Conservation (phyloP, 1,140 invertebrate genomes). For the Ridgeia piscesae region DNA sequence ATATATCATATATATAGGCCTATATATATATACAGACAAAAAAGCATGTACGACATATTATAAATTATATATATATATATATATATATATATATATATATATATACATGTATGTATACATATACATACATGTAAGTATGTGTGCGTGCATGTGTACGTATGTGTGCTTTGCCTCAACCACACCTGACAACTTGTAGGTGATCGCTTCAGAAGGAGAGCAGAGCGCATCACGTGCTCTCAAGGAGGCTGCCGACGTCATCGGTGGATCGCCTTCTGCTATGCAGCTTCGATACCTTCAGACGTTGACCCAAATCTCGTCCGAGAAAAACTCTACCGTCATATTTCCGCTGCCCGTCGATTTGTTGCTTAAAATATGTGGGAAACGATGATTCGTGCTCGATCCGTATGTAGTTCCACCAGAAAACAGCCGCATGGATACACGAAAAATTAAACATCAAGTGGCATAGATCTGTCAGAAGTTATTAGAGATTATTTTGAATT, state of each 20-base stretch:
- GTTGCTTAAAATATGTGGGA: slow-evolving; percentile 62
- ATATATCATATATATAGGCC: too few relatives aligned
- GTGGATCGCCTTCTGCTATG: slow-evolving; percentile 78
- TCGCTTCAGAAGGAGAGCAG: slow-evolving; percentile 57
- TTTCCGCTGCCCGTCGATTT: slow-evolving; percentile 94
- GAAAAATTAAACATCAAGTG: not conserved
- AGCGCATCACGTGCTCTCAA: slow-evolving; percentile 80
- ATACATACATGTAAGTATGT: too few relatives aligned
- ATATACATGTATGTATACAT: too few relatives aligned
- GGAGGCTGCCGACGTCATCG: slow-evolving; percentile 90
- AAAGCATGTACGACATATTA: too few relatives aligned
- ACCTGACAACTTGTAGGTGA: slow-evolving; percentile 40
- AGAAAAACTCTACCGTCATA: slow-evolving; percentile 97
- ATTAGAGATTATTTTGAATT: too few relatives aligned
- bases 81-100: too few relatives aligned
- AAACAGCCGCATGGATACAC: not conserved
- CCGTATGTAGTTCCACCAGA: not conserved
- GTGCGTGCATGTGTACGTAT: too few relatives aligned
- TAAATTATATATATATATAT: too few relatives aligned
- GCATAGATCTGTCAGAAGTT: not conserved
- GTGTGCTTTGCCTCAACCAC: not conserved
- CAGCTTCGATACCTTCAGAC: slow-evolving; percentile 66
- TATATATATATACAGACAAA: too few relatives aligned
- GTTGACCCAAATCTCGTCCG: slow-evolving; percentile 90
- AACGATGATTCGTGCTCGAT: slow-evolving; percentile 15